Evolutionary conservation across 2,888 invertebrate genomes (phyloP).

Genomic region (Eupithecia abbreviata): DNA sequence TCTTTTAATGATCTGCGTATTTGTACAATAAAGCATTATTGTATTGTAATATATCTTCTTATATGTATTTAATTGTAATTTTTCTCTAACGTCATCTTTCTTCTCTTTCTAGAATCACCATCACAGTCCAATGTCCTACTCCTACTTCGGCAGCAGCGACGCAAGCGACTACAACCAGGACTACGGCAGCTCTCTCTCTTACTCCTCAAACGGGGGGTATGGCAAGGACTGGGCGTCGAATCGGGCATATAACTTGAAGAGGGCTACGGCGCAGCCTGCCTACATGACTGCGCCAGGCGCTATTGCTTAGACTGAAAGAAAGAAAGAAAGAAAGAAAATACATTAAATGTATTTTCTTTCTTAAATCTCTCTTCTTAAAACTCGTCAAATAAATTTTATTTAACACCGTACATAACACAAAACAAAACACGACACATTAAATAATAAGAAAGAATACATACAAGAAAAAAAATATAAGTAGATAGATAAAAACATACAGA

Average conservation of each 20-base stretch:
- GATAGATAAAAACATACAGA: no score
- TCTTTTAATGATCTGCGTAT: no score
- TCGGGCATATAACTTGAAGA: slow-evolving; percentile 72
- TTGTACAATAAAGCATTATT: no score
- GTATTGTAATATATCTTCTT: no score
- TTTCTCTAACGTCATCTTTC: neutral
- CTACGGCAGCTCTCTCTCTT: slow-evolving; percentile 69
- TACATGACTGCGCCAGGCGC: slow-evolving; percentile 76
- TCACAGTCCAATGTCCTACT: slow-evolving; percentile 66
- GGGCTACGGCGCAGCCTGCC: slow-evolving; percentile 64
- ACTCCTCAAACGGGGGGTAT: slow-evolving; percentile 70
- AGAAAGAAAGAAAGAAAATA: no score
- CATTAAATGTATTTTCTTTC: no score
- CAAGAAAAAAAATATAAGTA: no score
- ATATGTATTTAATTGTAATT: neutral
- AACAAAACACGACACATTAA: no score
- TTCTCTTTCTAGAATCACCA: slow-evolving; percentile 66
- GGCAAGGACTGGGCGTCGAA: slow-evolving; percentile 80
- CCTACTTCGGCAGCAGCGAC: slow-evolving; percentile 73
- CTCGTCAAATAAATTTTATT: no score
- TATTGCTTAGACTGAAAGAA: slow-evolving; percentile 59
- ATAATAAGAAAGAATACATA: no score
- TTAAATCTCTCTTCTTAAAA: no score
- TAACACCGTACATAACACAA: no score
- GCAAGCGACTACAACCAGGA: slow-evolving; percentile 70